These are phyloP conservation scores for Lutraria lutraria DNA, from an alignment of 2,888 invertebrate species.

Conservation along the genomic window DNA sequence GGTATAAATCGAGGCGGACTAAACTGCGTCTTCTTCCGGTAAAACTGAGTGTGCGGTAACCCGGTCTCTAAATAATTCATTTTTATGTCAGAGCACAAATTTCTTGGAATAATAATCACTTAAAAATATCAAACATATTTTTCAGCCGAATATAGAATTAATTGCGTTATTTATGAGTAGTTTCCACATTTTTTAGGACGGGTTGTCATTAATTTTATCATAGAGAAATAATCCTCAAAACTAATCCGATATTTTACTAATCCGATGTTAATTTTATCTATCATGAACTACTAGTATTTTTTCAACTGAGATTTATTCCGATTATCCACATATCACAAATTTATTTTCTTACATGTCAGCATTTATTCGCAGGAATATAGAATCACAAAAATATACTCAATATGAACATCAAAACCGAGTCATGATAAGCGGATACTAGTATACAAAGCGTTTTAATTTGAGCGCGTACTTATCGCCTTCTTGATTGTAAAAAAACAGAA, in stretches of 20 bases:
- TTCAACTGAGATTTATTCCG: not conserved
- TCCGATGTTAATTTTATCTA: not conserved
- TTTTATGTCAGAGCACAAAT: not conserved
- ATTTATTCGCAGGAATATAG: no score
- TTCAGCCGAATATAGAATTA: not conserved
- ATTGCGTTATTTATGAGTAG: not conserved
- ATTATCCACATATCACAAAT: not conserved
- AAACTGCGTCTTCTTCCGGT: constrained; percentile 60
- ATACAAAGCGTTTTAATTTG: not conserved
- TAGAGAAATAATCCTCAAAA: not conserved
- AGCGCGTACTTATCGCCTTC: not conserved
- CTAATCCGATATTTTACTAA: not conserved
- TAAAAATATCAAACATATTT: not conserved
- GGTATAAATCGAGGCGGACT: constrained; percentile 68
- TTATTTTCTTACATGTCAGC: not conserved
- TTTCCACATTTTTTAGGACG: not conserved
- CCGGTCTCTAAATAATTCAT: constrained; percentile 75
- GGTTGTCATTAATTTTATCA: not conserved
- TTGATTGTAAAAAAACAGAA: not conserved
- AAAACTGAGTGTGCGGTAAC: constrained; percentile 69
- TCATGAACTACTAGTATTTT: not conserved
- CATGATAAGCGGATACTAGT: not conserved
- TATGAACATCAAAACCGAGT: not conserved
- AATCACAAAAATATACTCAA: no score
- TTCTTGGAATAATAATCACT: not conserved